Base-by-base conservation (phyloP, 2,888 invertebrate species). In the Esperia sulphurella region DNA sequence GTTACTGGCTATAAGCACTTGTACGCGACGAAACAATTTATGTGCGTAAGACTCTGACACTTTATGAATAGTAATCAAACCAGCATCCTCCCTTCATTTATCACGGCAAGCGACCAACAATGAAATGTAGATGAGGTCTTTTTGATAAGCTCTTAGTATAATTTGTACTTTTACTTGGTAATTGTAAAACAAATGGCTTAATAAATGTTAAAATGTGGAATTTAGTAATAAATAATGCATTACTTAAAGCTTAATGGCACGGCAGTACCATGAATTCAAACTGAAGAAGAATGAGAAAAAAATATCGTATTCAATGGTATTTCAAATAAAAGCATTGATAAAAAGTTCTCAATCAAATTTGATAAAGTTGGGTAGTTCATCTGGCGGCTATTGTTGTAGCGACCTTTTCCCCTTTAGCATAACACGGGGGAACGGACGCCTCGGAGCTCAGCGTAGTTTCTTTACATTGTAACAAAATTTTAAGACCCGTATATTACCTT, bases 61-160 rank as follows among this genome's bases (percentile, higher is more conserved):
- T 80, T 82, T 77, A 81, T 81, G 77, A 75, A 80, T 79, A 81
- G 75, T 82, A 82, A 83, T 81, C 76, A 80, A 75, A 76, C 71
- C 68, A 61, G 69, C 66, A 65, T 63, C 74, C 68, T 62, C 61
- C 67, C 68, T 72, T 76, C 75, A 79, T 81, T 81, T 77, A 76
- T 74, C 70, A 75, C 65, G 55, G 55, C 65, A 59, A 65, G 66
- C 72, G 66, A 64, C 75, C 70, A 68, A 66, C 77, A 76, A 70
- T 78, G 75, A 80, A 81, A 82, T 82, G 78, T 76, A 79, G 77
- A 81, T 78, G 76, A 80, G 75, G 72, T 68, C 71, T 75, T 71
- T 71, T 66, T 78, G 72, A 74, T 74, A 75, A 78, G 72, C 71
- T 67, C 57, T 64, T 61, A 63, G 71, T 70, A 78, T 76, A 67